Percentiles rank a stretch among this genome's conserved stretches.
These are phyloP conservation scores for Eulemur rufifrons DNA, from an alignment of 2,113 vertebrate genomes.

Conservation along the genomic window DNA sequence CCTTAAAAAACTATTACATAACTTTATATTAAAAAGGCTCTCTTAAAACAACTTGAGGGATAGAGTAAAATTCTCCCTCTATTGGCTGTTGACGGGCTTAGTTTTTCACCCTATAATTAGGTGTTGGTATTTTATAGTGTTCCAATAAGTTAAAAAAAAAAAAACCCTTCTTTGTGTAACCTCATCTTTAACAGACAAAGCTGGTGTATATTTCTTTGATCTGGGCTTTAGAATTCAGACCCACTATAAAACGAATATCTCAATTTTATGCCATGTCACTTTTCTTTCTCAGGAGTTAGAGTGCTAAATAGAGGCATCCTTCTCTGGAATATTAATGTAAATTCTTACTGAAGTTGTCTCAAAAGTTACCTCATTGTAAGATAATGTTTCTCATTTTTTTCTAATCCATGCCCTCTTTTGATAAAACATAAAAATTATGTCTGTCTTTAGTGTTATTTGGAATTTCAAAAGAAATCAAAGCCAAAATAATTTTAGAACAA, in stretches of 20 bases:
- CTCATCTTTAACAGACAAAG: conserved; percentile 43
- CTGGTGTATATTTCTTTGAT: conserved; percentile 49
- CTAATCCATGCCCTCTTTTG: neutral
- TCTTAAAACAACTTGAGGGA: neutral
- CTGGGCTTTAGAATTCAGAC: conserved; percentile 41
- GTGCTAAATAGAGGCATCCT: neutral
- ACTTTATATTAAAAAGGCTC: neutral
- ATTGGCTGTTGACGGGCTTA: conserved; percentile 5
- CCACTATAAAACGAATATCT: conserved; percentile 23
- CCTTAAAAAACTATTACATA: neutral
- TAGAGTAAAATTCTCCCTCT: neutral
- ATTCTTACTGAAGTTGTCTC: conserved; percentile 1
- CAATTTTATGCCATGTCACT: neutral
- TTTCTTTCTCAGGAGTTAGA: conserved; percentile 23
- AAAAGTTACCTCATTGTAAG: conserved; percentile 1
- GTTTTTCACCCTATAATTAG: conserved; percentile 36
- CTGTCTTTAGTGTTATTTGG: conserved; percentile 30
- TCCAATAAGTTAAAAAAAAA: neutral
- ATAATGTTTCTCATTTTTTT: conserved; percentile 9
- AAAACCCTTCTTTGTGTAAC: neutral
- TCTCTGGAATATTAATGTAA: neutral
- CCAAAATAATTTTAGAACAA: neutral
- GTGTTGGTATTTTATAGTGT: conserved; percentile 11
- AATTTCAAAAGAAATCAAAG: conserved; percentile 44
- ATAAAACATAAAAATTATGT: neutral